phyloP scores from a whole-genome alignment of 2,888 invertebrate species.

The Lamproptera curius region DNA sequence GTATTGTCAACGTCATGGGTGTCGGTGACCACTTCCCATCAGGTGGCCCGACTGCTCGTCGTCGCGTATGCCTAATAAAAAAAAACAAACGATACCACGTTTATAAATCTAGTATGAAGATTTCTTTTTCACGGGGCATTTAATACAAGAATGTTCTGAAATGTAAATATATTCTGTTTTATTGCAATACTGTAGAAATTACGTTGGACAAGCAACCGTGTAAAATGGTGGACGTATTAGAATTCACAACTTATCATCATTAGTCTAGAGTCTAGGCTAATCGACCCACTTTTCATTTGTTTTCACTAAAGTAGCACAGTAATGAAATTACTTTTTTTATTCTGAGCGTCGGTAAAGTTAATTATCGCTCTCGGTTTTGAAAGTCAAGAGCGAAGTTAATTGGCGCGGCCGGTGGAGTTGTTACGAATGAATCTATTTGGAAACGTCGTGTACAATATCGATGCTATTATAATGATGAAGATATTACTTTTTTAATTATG shows the following conservation, averaged over 20 bases:
- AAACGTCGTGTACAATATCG: neutral
- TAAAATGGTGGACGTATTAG: slow-evolving; percentile 6
- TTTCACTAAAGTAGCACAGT: slow-evolving; percentile 17
- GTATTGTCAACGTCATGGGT: too few relatives aligned
- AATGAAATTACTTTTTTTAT: slow-evolving; percentile 19
- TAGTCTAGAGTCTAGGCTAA: slow-evolving; percentile 9
- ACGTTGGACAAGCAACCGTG: slow-evolving; percentile 6
- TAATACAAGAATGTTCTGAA: too few relatives aligned
- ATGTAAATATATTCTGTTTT: too few relatives aligned
- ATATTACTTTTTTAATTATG: too few relatives aligned
- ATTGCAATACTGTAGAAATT: neutral
- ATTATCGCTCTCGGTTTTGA: slow-evolving; percentile 15
- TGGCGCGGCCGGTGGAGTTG: neutral
- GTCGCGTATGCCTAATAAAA: too few relatives aligned
- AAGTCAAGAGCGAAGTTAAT: slow-evolving; percentile 19
- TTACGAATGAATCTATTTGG: neutral
- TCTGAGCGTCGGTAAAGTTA: slow-evolving; percentile 5
- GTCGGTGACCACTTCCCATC: too few relatives aligned
- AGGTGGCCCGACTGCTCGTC: too few relatives aligned
- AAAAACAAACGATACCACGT: too few relatives aligned
- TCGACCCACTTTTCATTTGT: slow-evolving; percentile 18
- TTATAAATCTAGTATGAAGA: too few relatives aligned
- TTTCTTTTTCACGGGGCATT: too few relatives aligned
- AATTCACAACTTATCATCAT: slow-evolving; percentile 12
- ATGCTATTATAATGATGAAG: too few relatives aligned